phyloP scores from a whole-genome alignment of 2,888 invertebrate genomes.

The Parascotia fuliginaria region DNA sequence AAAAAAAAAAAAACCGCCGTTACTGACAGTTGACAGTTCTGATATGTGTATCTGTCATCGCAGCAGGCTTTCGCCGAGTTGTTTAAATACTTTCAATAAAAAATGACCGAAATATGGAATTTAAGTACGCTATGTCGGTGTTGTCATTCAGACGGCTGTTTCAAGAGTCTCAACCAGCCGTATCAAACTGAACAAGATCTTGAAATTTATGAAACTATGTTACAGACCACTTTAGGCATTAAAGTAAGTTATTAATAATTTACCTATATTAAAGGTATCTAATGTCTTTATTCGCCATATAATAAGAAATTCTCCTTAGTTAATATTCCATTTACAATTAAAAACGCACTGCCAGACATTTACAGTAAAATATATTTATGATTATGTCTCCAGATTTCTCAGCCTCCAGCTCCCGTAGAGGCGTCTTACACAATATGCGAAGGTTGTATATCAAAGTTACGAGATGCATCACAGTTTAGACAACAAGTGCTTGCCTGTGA shows the following conservation, averaged over 20 bases:
- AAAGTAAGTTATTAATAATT: conserved; percentile 52
- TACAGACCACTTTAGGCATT: conserved; percentile 61
- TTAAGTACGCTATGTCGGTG: conserved; percentile 67
- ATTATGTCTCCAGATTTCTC: conserved; percentile 52
- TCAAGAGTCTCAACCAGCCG: conserved; percentile 53
- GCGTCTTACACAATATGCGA: conserved; percentile 61
- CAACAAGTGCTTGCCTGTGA: conserved; percentile 66
- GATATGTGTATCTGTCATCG: neutral
- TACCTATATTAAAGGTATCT: neutral
- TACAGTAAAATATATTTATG: neutral
- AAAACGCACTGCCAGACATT: neutral
- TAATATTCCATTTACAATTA: no score
- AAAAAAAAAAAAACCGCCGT: no score
- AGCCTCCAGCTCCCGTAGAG: conserved; percentile 18
- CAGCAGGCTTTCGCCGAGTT: neutral
- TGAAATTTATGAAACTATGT: conserved; percentile 58
- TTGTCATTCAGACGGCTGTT: conserved; percentile 65
- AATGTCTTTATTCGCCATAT: no score
- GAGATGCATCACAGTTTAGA: conserved; percentile 60
- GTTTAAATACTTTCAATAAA: neutral
- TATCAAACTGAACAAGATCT: conserved; percentile 45
- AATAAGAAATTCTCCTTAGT: no score
- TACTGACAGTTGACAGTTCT: neutral
- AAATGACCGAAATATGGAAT: conserved; percentile 56
- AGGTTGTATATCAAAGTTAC: conserved; percentile 54